Evolutionary conservation across 2,113 vertebrate genomes (phyloP).

Genomic region (Oncorhynchus clarkii): DNA sequence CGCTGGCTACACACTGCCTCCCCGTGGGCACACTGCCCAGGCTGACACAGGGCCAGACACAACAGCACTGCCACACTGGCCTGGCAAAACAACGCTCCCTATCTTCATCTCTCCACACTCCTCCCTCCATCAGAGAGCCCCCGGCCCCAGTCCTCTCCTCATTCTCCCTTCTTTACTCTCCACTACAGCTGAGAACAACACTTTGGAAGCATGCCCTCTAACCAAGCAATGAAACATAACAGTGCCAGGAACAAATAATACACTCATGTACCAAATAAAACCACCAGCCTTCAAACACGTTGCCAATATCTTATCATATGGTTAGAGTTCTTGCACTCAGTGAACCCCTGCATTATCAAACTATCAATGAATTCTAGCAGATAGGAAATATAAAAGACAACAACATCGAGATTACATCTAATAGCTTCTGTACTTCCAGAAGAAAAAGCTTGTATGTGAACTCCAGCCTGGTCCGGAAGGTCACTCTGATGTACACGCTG

Average conservation of each 20-base stretch:
- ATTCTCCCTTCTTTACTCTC: slow-evolving; percentile 51
- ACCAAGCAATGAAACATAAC: slow-evolving; percentile 57
- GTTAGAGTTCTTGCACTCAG: neutral
- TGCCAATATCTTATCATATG: slow-evolving; percentile 66
- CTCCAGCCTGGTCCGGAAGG: too few relatives aligned
- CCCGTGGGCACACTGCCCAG: slow-evolving; percentile 70
- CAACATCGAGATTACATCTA: too few relatives aligned
- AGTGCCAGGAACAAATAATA: slow-evolving; percentile 62
- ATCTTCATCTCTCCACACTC: slow-evolving; percentile 50
- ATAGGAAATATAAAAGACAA: neutral
- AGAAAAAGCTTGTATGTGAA: too few relatives aligned
- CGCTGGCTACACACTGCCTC: slow-evolving; percentile 69
- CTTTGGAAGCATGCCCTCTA: slow-evolving; percentile 70
- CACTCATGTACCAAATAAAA: slow-evolving; percentile 41
- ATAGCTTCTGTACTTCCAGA: too few relatives aligned
- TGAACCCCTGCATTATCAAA: neutral
- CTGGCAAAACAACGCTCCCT: slow-evolving; percentile 53
- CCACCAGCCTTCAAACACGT: slow-evolving; percentile 53
- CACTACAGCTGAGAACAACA: slow-evolving; percentile 67
- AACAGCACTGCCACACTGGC: slow-evolving; percentile 56
- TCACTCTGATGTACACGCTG: too few relatives aligned
- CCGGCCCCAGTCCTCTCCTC: slow-evolving; percentile 42
- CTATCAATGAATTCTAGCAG: neutral
- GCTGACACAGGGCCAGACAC: slow-evolving; percentile 66
- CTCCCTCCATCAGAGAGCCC: slow-evolving; percentile 64